Evolutionary conservation across 2,888 invertebrate genomes (phyloP).

Genomic region (Taenaris catops): DNA sequence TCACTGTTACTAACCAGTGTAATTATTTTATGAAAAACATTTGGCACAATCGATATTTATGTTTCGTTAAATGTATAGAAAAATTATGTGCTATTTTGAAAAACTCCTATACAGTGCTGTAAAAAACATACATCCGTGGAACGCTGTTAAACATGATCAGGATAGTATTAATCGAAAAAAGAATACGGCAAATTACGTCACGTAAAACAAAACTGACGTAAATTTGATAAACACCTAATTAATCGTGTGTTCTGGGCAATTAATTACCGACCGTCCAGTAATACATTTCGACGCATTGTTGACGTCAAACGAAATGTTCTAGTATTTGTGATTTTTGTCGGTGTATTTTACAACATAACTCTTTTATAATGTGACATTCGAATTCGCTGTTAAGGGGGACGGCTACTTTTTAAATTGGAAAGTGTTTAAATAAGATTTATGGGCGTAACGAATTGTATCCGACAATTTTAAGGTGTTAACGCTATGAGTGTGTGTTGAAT

Average conservation of each 20-base stretch:
- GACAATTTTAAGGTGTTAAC: constrained; percentile 9
- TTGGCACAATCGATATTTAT: no score
- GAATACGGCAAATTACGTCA: constrained; percentile 11
- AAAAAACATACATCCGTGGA: no score
- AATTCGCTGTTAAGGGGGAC: constrained; percentile 32
- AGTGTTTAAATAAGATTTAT: constrained; percentile 19
- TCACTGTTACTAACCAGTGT: no score
- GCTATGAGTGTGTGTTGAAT: no score
- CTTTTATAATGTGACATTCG: constrained; percentile 53
- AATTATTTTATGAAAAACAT: no score
- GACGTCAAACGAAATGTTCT: constrained; percentile 52
- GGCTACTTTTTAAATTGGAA: constrained; percentile 31
- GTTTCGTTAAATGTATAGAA: no score
- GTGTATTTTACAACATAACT: constrained; percentile 27
- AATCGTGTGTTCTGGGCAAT: constrained; percentile 52
- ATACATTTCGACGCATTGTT: constrained; percentile 52
- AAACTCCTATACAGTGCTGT: no score
- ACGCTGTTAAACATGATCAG: constrained; percentile 6
- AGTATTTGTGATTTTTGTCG: constrained; percentile 30
- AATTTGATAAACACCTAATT: constrained; percentile 45
- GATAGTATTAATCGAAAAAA: constrained; percentile 11
- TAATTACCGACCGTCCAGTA: constrained; percentile 43
- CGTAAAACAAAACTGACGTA: constrained; percentile 19
- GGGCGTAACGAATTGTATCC: constrained; percentile 12
- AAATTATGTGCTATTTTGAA: no score